phyloP scores from a whole-genome alignment of 2,113 vertebrate species.

The Laterallus jamaicensis region DNA sequence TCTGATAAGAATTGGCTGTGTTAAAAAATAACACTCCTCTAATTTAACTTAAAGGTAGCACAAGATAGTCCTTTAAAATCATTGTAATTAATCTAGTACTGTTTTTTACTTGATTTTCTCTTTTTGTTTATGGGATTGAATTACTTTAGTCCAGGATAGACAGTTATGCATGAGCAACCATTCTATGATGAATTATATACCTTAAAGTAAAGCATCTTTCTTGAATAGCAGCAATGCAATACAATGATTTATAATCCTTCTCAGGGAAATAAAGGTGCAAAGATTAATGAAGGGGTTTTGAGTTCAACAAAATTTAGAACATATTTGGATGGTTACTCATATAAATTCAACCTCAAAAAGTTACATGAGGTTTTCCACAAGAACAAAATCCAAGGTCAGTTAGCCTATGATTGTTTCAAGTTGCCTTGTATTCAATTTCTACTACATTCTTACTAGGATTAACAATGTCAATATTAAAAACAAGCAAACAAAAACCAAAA shows the following conservation, averaged over 20 bases:
- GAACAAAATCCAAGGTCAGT: not conserved
- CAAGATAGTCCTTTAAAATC: not conserved
- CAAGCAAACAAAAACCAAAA: not conserved
- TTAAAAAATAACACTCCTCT: not conserved
- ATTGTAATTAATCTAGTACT: not conserved
- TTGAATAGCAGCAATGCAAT: constrained; percentile 3
- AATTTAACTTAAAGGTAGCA: not conserved
- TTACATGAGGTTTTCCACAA: not conserved
- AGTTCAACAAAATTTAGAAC: not conserved
- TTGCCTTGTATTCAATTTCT: not conserved
- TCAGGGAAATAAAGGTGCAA: constrained; percentile 26
- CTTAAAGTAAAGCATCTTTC: constrained; percentile 30
- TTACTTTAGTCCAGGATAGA: constrained; percentile 1
- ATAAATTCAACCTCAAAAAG: not conserved
- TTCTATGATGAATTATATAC: constrained; percentile 29
- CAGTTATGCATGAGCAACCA: not conserved
- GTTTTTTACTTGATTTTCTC: not conserved
- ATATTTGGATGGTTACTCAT: not conserved
- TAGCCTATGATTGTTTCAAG: not conserved
- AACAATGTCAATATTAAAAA: not conserved
- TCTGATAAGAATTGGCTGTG: not conserved
- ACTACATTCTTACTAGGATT: not conserved
- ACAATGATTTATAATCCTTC: constrained; percentile 32
- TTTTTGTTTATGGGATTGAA: not conserved
- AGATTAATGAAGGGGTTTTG: not conserved